Percentiles rank a stretch among this genome's conserved stretches.
phyloP scores from a whole-genome alignment of 2,888 invertebrate species.

The Julus scanicus region DNA sequence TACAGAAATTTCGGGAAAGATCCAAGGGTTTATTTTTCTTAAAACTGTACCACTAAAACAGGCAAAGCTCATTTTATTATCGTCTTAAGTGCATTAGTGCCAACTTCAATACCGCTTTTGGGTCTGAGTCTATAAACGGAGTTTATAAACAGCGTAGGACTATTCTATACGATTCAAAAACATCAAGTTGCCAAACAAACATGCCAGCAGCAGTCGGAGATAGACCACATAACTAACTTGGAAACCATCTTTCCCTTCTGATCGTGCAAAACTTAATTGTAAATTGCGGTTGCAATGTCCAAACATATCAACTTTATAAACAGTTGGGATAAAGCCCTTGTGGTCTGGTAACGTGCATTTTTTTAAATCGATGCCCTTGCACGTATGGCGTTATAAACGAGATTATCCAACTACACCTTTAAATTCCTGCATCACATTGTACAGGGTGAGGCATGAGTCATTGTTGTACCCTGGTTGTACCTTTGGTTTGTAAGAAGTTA shows the following conservation, averaged over 20 bases:
- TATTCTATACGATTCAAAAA: constrained; percentile 8
- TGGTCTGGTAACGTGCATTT: not conserved
- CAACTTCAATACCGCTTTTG: not conserved
- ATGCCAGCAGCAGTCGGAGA: not conserved
- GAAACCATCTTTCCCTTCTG: not conserved
- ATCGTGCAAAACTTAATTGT: not conserved
- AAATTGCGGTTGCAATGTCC: constrained; percentile 16
- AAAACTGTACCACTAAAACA: not conserved
- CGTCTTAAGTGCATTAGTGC: not conserved
- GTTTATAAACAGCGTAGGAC: constrained; percentile 15
- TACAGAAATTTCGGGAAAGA: not conserved
- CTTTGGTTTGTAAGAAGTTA: no score
- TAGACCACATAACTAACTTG: constrained; percentile 28
- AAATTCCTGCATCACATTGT: not conserved
- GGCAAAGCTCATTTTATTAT: not conserved
- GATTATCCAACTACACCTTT: not conserved
- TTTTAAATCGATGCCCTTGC: not conserved
- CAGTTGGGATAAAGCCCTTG: not conserved
- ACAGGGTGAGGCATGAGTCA: not conserved
- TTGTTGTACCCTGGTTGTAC: no score
- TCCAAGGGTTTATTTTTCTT: not conserved
- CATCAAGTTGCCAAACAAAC: constrained; percentile 4
- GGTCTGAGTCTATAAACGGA: not conserved
- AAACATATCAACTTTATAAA: constrained; percentile 2
- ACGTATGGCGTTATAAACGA: not conserved